phyloP scores from a whole-genome alignment of 2,888 invertebrate species.

The Drosophila leonis region DNA sequence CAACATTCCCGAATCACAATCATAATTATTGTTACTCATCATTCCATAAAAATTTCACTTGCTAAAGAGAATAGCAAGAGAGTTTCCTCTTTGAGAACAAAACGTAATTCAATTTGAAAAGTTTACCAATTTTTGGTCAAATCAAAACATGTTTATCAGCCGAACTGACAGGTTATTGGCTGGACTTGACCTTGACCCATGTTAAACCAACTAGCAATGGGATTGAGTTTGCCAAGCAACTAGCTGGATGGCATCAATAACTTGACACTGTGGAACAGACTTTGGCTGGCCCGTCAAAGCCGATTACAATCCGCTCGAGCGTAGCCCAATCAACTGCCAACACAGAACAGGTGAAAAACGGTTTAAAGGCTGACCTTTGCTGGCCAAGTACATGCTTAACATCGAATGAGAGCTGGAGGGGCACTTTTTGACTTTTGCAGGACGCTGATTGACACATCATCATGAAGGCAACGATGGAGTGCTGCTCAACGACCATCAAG shows the following conservation, averaged over 20 bases:
- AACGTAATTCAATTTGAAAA: constrained; percentile 1
- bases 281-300: constrained; percentile 24
- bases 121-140: not conserved
- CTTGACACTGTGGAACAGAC: constrained; percentile 1
- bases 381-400: constrained; percentile 6
- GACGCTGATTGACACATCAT: constrained; percentile 18
- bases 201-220: not conserved
- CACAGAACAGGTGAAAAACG: constrained; percentile 31
- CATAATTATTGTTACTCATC: not conserved
- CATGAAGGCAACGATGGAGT: not conserved
- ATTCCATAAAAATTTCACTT: not conserved
- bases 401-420: not conserved
- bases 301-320: constrained; percentile 23
- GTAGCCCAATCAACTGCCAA: constrained; percentile 15
- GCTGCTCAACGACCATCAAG: constrained; percentile 9
- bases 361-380: constrained; percentile 30
- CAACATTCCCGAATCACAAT: not conserved
- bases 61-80: not conserved
- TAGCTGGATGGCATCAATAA: constrained; percentile 9
- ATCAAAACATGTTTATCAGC: not conserved
- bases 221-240: not conserved
- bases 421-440: constrained; percentile 5
- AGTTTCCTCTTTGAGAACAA: not conserved
- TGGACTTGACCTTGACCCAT: constrained; percentile 7
- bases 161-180: not conserved